phyloP scores from a whole-genome alignment of 2,797 vertebrate species.

The Fistularia tabacaria region DNA sequence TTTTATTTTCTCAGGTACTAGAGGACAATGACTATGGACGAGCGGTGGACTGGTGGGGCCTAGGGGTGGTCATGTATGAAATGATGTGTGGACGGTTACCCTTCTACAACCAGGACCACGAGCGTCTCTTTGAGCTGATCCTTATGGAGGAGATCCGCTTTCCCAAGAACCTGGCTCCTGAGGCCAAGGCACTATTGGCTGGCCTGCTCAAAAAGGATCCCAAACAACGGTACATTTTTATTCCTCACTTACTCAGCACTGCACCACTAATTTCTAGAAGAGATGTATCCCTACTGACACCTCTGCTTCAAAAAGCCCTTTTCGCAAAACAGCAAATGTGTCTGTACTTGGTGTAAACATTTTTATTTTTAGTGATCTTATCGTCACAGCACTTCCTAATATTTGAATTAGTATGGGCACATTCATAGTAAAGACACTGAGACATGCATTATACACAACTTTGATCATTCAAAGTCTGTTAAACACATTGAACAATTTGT shows the following conservation, averaged over 20 bases:
- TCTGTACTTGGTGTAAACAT: too few species aligned
- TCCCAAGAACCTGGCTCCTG: constrained; percentile 86
- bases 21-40: constrained; percentile 95
- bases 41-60: constrained; percentile 95
- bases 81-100: constrained; percentile 95
- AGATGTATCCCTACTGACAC: too few species aligned
- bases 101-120: constrained; percentile 97
- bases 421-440: too few species aligned
- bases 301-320: too few species aligned
- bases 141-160: constrained; percentile 96
- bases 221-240: constrained; percentile 80
- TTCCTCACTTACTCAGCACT: not conserved
- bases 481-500: too few species aligned
- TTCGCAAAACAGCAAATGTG: too few species aligned
- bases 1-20: constrained; percentile 75
- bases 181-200: constrained; percentile 85
- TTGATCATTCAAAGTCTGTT: too few species aligned
- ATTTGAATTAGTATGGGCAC: too few species aligned
- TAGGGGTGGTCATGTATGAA: constrained; percentile 97
- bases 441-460: too few species aligned
- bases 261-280: not conserved
- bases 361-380: too few species aligned
- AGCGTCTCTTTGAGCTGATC: constrained; percentile 94
- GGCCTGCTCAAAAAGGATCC: constrained; percentile 94
- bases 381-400: too few species aligned